Conservation (phyloP, 2,888 invertebrate species). For the Napeogenes sylphis region DNA sequence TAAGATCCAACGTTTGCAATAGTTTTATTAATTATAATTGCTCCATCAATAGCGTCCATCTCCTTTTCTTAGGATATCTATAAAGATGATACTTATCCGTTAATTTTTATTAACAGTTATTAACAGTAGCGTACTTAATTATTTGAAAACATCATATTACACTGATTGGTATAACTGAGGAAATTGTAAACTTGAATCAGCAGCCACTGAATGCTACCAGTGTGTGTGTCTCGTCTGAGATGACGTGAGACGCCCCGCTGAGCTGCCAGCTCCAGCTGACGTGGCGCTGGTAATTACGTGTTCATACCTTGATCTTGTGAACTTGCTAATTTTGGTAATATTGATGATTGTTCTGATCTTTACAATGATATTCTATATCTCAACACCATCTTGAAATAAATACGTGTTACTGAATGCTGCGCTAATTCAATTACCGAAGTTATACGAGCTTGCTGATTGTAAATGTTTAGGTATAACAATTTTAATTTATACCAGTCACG, state of each 20-base stretch:
- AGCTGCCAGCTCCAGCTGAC: slow-evolving; percentile 52
- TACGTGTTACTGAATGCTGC: not conserved
- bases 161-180: too few relatives aligned
- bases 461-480: slow-evolving; percentile 11
- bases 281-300: slow-evolving; percentile 31
- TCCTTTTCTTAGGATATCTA: too few relatives aligned
- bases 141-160: too few relatives aligned
- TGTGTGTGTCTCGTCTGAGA: slow-evolving; percentile 11
- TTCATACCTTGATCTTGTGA: slow-evolving; percentile 36
- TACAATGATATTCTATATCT: not conserved
- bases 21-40: too few relatives aligned
- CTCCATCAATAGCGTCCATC: too few relatives aligned
- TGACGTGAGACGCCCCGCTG: slow-evolving; percentile 49
- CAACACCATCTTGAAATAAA: not conserved
- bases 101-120: too few relatives aligned
- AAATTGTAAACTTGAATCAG: too few relatives aligned
- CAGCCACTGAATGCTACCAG: too few relatives aligned
- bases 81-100: too few relatives aligned
- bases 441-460: not conserved
- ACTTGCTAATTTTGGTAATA: slow-evolving; percentile 36
- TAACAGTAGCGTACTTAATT: too few relatives aligned
- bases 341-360: not conserved
- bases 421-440: slow-evolving; percentile 1
- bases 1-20: not conserved
- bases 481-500: slow-evolving; percentile 30